A percentile compares a stretch with the other conserved stretches of the same genome.
These are phyloP conservation scores for Enteromius viviparus DNA, from an alignment of 2,797 vertebrate species.

Conservation along the genomic window DNA sequence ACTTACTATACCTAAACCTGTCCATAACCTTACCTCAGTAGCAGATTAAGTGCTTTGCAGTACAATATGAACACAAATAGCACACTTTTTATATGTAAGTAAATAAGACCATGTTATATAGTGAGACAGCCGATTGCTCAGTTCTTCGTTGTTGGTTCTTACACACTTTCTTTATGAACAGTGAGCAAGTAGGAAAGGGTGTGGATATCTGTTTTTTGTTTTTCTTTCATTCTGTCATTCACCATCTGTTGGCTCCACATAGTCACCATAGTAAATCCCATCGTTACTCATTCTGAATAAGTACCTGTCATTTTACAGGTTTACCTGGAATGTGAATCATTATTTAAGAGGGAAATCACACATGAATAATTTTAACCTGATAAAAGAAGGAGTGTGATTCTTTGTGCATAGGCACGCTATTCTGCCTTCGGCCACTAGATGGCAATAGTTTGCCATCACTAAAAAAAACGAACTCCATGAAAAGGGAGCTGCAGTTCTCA, in stretches of 20 bases:
- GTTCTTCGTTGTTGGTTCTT: background rate
- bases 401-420: background rate
- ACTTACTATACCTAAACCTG: background rate
- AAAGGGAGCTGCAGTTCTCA: background rate
- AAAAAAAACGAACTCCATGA: background rate
- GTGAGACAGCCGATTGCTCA: background rate
- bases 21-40: background rate
- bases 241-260: background rate
- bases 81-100: background rate
- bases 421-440: slow-evolving; percentile 23
- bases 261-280: background rate
- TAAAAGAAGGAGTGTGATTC: background rate
- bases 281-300: background rate
- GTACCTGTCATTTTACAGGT: background rate
- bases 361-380: background rate
- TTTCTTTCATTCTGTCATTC: background rate
- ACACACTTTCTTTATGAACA: background rate
- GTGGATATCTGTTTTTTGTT: background rate
- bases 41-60: background rate
- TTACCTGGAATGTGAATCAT: background rate
- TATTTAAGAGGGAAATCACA: background rate
- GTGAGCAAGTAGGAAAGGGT: background rate
- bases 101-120: background rate
- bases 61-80: background rate
- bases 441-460: slow-evolving; percentile 44